Base-by-base conservation (phyloP, 2,797 vertebrate species). In the Neosilurus hyrtlii region DNA sequence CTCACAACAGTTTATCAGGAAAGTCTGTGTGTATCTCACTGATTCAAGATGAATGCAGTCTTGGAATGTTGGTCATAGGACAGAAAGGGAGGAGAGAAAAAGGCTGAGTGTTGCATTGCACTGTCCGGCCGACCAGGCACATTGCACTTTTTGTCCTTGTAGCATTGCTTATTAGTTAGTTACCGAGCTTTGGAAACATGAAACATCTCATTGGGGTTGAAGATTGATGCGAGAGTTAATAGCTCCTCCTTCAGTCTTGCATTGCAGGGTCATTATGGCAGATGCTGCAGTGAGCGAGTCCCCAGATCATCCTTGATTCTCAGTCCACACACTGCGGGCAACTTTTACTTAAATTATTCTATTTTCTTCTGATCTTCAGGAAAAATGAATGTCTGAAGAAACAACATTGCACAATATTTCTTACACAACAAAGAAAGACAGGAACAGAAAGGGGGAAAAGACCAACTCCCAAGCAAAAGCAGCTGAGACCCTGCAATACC, bases 181-280 rank as follows among this genome's bases (percentile, higher is more conserved):
- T 89, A 82, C 86, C 63, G 84, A 90, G 87, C 89, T 82, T 54
- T n/a, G 59, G 70, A 89, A 84, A 87, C 89, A 88, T 85, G 82
- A 85, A 2, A 18, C 65, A 86, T 91, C 92, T 89, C 89, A 79
- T 89, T 88, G 88, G 89, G 91, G 87, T 82, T 82, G 83, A 82
- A 88, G 86, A 90, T 86, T 88, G 91, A 92, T 90, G 89, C 5
- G 83, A 83, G 82, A 35, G 79, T 87, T 87, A 82, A 37, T 83
- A 35, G 86, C 80, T 87, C 83, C 90, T 91, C 85, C 90, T 88
- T 87, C 86, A 83, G 57, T 75, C 73, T 11, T 20, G 86, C 89
- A 91, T 88, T 94, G 92, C 91, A 89, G 87, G 90, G 90, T 94
- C 92, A 92, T 91, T 86, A 87, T 85, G 83, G 88, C 88, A 88